A percentile compares a stretch with the other conserved stretches of the same genome.
phyloP scores from a whole-genome alignment of 1,140 invertebrate genomes.

The Camponotus pennsylvanicus region DNA sequence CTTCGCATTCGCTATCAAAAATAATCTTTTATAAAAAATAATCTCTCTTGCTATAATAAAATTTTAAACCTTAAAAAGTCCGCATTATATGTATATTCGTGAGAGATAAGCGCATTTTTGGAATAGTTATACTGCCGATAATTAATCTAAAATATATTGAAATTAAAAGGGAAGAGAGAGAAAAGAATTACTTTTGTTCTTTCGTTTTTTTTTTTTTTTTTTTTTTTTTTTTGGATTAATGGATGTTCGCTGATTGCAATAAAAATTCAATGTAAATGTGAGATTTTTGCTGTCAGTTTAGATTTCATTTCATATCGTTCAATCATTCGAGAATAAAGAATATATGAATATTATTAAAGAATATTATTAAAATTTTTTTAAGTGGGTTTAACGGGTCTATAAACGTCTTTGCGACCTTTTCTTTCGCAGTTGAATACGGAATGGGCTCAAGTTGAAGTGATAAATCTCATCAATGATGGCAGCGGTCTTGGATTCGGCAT shows the following conservation, averaged over 20 bases:
- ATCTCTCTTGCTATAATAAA: background rate
- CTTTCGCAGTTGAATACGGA: slow-evolving; percentile 92
- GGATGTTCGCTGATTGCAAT: background rate
- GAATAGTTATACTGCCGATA: background rate
- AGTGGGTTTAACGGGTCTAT: background rate
- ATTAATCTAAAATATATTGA: background rate
- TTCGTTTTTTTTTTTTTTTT: background rate
- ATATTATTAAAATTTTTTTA: no score
- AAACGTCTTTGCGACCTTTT: background rate
- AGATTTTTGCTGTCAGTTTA: background rate
- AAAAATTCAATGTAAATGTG: background rate
- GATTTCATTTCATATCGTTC: background rate
- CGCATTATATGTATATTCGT: background rate
- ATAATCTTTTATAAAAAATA: background rate
- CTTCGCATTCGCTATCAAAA: background rate
- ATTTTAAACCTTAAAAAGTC: background rate
- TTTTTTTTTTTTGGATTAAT: background rate
- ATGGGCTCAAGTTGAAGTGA: slow-evolving; percentile 98
- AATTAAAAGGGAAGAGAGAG: background rate
- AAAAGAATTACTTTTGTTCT: background rate
- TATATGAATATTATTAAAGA: slow-evolving; percentile 3
- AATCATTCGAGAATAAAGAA: no score
- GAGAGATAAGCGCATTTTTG: background rate
- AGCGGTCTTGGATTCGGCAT: slow-evolving; percentile 99
- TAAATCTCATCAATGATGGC: slow-evolving; percentile 98